Evolutionary conservation across 1,140 invertebrate genomes (phyloP).

Genomic region (Pachyrhynchus sulphureomaculatus): DNA sequence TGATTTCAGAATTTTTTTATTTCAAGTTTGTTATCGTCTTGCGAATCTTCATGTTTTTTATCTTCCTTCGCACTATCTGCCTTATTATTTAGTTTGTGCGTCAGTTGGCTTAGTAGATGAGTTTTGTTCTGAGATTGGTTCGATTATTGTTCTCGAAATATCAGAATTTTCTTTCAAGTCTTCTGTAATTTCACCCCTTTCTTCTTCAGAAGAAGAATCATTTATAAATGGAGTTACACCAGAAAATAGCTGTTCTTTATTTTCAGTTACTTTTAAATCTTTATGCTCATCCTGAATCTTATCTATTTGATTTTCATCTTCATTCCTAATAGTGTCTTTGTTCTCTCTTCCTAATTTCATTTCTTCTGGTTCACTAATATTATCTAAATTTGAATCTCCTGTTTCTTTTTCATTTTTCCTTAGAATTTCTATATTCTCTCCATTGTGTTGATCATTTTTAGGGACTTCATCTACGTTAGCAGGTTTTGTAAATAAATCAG

Average conservation of each 20-base stretch:
- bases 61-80: not conserved
- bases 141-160: not conserved
- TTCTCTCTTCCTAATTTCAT: not conserved
- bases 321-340: not conserved
- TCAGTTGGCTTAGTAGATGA: not conserved
- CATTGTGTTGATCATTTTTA: not conserved
- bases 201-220: too few relatives aligned
- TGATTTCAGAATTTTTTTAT: too few relatives aligned
- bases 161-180: too few relatives aligned
- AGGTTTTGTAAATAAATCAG: too few relatives aligned
- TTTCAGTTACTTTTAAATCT: not conserved
- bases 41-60: not conserved
- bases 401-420: too few relatives aligned
- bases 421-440: not conserved
- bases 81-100: not conserved
- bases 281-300: not conserved
- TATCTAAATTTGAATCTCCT: too few relatives aligned
- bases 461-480: not conserved
- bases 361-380: too few relatives aligned
- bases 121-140: not conserved
- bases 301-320: not conserved
- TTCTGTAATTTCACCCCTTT: too few relatives aligned
- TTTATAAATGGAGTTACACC: not conserved
- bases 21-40: not conserved
- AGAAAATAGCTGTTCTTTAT: not conserved